Evolutionary conservation across 1,140 invertebrate species (phyloP).

Genomic region (Procambarus virginalis): DNA sequence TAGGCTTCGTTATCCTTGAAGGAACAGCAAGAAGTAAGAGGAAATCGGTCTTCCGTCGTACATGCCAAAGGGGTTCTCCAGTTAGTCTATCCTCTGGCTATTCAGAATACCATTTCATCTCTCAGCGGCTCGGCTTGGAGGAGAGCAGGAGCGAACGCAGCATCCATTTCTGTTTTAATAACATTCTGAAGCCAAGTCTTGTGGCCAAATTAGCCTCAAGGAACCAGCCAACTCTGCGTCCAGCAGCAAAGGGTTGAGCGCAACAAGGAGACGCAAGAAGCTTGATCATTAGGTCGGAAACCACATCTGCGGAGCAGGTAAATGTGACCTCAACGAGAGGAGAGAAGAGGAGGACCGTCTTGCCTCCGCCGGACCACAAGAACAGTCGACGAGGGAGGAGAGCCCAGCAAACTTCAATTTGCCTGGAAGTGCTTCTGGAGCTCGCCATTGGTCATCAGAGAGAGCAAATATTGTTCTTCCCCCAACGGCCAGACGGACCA

Average conservation of each 20-base stretch:
- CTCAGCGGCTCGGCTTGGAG: conserved; percentile 58
- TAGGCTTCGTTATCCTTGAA: conserved; percentile 66
- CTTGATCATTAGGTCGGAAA: conserved; percentile 64
- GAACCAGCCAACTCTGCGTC: conserved; percentile 67
- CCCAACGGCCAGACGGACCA: conserved; percentile 47
- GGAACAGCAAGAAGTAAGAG: conserved; percentile 66
- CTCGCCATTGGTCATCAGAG: conserved; percentile 67
- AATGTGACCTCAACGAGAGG: conserved; percentile 35
- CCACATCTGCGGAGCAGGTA: conserved; percentile 50
- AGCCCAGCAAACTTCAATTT: conserved; percentile 66
- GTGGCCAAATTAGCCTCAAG: conserved; percentile 68
- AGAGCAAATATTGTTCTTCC: conserved; percentile 66
- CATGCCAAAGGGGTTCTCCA: conserved; percentile 54
- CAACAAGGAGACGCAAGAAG: conserved; percentile 59
- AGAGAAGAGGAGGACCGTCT: conserved; percentile 62
- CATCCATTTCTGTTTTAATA: conserved; percentile 68
- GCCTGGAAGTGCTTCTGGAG: conserved; percentile 65
- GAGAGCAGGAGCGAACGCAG: conserved; percentile 59
- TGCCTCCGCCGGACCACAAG: conserved; percentile 55
- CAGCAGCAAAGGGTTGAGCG: conserved; percentile 64
- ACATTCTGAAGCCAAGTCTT: conserved; percentile 68
- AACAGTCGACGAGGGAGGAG: conserved; percentile 63
- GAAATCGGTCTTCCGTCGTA: conserved; percentile 65
- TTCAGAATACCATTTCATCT: conserved; percentile 68
- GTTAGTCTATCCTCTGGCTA: conserved; percentile 51